phyloP scores from a whole-genome alignment of 1,140 invertebrate genomes.

The Drosophila hydei region DNA sequence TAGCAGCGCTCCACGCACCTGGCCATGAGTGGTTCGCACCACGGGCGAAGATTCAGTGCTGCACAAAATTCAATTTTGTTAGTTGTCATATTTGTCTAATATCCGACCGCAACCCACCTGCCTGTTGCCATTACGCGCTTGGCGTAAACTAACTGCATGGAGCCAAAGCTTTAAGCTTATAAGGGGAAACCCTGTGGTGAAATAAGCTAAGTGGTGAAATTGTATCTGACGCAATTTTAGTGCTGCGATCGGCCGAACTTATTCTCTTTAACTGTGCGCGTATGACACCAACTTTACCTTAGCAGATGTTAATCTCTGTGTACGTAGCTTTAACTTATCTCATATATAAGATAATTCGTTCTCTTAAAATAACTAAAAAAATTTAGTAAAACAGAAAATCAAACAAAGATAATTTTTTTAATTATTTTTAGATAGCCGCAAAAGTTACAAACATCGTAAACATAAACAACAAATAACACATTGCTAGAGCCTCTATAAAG shows the following conservation, averaged over 20 bases:
- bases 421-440: no score
- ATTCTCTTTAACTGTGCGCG: no score
- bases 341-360: no score
- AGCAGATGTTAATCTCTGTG: no score
- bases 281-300: no score
- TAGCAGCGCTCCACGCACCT: constrained; percentile 49
- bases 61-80: neutral
- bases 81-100: neutral
- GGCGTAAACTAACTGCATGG: constrained; percentile 6
- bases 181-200: neutral
- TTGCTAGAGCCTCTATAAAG: no score
- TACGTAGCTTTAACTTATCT: no score
- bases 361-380: no score
- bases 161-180: neutral
- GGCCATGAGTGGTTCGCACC: constrained; percentile 57
- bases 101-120: constrained; percentile 27
- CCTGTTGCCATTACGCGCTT: constrained; percentile 34
- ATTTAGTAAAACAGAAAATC: no score
- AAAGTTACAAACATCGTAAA: no score
- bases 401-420: no score
- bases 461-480: no score
- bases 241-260: neutral
- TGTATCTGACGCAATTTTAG: neutral
- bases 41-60: constrained; percentile 48
- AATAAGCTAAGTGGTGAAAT: neutral